These are phyloP conservation scores for Nannoperca australis DNA, from an alignment of 2,797 vertebrate species.

Conservation along the genomic window DNA sequence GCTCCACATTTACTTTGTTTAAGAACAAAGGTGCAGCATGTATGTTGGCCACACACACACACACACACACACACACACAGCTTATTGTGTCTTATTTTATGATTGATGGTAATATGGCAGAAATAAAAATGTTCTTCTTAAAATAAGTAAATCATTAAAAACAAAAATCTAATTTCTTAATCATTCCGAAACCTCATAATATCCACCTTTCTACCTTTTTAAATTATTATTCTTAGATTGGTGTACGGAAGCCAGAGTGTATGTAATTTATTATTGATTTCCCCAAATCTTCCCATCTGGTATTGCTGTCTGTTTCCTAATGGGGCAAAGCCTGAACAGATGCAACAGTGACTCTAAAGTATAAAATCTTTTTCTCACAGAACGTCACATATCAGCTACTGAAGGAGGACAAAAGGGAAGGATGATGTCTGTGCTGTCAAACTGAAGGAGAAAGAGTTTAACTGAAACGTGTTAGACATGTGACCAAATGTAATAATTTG, in stretches of 20 bases:
- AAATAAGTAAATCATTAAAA: neutral
- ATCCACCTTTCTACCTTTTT: neutral
- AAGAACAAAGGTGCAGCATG: constrained; percentile 20
- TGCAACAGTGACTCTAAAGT: constrained; percentile 65
- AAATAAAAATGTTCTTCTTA: neutral
- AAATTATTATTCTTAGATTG: constrained; percentile 2
- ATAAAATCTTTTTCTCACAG: constrained; percentile 61
- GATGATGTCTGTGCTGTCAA: constrained; percentile 69
- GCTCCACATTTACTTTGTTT: constrained; percentile 5
- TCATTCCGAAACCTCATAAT: neutral
- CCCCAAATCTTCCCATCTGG: constrained; percentile 91
- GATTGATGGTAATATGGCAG: neutral
- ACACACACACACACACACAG: neutral
- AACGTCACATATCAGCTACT: constrained; percentile 29
- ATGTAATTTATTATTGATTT: constrained; percentile 78
- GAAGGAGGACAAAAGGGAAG: constrained; percentile 76
- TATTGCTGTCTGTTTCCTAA: constrained; percentile 91
- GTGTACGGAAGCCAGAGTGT: constrained; percentile 10
- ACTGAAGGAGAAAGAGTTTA: neutral
- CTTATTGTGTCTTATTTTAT: neutral
- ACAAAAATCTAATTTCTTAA: neutral
- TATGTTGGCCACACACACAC: constrained; percentile 15
- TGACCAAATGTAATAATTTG: neutral
- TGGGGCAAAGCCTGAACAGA: constrained; percentile 89
- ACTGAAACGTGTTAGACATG: neutral